These are phyloP conservation scores for Lasioglossum zephyrum DNA, from an alignment of 2,888 invertebrate species.

Conservation along the genomic window DNA sequence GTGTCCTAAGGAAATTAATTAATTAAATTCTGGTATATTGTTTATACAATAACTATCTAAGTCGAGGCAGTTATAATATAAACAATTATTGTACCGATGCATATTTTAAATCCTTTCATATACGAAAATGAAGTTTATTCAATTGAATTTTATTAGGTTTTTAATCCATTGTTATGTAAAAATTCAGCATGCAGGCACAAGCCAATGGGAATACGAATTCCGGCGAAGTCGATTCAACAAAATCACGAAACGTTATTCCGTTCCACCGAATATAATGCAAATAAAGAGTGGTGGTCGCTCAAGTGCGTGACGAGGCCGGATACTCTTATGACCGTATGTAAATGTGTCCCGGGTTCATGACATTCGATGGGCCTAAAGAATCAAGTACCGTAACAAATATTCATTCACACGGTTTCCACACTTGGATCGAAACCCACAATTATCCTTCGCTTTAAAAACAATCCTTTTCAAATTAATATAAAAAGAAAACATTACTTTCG, in stretches of 20 bases:
- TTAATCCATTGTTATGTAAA: neutral
- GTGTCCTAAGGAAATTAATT: neutral
- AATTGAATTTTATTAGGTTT: neutral
- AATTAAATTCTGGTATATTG: neutral
- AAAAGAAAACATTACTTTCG: neutral
- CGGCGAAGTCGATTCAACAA: neutral
- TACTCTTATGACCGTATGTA: constrained; percentile 15
- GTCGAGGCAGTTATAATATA: neutral
- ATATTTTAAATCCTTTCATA: neutral
- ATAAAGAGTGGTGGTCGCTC: neutral
- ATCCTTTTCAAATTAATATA: neutral
- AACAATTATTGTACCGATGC: neutral
- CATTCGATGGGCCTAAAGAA: neutral
- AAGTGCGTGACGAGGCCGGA: constrained; percentile 7
- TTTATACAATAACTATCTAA: neutral
- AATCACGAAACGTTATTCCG: neutral
- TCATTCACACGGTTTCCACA: neutral
- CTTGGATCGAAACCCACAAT: neutral
- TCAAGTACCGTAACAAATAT: constrained; percentile 9
- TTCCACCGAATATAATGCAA: constrained; percentile 1
- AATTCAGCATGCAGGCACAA: neutral
- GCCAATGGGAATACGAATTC: neutral
- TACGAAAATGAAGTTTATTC: neutral
- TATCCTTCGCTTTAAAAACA: neutral
- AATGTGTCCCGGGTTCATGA: constrained; percentile 18